Evolutionary conservation across 2,888 invertebrate species (phyloP).

Genomic region (Pristionchus exspectatus): DNA sequence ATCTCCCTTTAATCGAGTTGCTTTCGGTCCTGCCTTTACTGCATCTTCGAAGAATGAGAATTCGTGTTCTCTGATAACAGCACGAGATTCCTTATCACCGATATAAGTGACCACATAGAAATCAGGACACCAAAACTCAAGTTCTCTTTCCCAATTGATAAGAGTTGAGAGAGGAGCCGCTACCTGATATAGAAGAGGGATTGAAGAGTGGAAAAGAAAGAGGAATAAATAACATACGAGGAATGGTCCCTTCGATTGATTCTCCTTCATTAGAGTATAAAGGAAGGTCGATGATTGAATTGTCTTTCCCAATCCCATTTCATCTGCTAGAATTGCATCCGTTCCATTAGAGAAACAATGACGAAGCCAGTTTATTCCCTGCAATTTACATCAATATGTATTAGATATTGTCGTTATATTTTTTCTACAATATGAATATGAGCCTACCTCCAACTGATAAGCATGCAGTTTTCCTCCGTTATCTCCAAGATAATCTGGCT

Average conservation of each 20-base stretch:
- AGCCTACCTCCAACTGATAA: constrained; percentile 93
- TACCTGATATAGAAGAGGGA: constrained; percentile 74
- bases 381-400: not conserved
- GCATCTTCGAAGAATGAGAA: constrained; percentile 96
- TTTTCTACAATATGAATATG: not conserved
- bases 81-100: constrained; percentile 90
- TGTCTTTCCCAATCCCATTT: constrained; percentile 99
- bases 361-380: constrained; percentile 78
- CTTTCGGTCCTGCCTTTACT: constrained; percentile 87
- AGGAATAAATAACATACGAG: constrained; percentile 58
- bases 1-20: constrained; percentile 79
- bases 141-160: constrained; percentile 99
- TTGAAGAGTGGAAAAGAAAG: not conserved
- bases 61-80: constrained; percentile 95
- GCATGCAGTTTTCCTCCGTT: constrained; percentile 96
- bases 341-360: constrained; percentile 85
- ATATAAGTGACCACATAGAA: constrained; percentile 93
- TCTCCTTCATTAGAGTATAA: constrained; percentile 97
- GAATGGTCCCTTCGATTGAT: constrained; percentile 86
- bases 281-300: constrained; percentile 99
- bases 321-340: constrained; percentile 94
- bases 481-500: constrained; percentile 91
- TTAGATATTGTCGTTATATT: not conserved
- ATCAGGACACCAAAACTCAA: constrained; percentile 99
- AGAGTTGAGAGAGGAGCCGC: constrained; percentile 99